Base-by-base conservation (phyloP, 2,113 vertebrate species). In the Engraulis encrasicolus region DNA sequence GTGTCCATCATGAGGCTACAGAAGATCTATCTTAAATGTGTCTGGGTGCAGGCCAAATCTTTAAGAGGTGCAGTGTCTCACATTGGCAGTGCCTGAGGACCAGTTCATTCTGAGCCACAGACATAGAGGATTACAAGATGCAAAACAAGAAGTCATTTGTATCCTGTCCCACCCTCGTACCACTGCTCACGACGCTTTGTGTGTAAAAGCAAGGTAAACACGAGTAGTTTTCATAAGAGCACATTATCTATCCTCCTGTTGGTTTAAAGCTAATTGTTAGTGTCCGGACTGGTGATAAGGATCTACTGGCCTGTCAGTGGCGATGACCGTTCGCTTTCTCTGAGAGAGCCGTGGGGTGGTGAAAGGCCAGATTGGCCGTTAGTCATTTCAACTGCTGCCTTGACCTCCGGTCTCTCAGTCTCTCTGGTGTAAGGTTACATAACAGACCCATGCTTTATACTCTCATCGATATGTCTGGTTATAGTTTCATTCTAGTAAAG, bases 201-300 rank as follows among this genome's bases (percentile, higher is more conserved):
- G 85, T 89, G 90, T 89, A 90, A 78, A 84, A 92, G 92, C 88
- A 93, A 94, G 92, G 90, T 91, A 86, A 88, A 87, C 91, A 88
- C 86, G 85, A 88, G 88, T 86, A 86, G 93, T 94, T 93, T 93
- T 89, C 85, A 90, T 89, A 93, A 91, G 82, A 19, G 84, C 40
- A 90, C 84, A 92, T 92, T 91, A 89, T 93, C 91, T 90, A 81
- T 87, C 80, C 89, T 89, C 88, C 89, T 93, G 93, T 93, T 93
- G 91, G 90, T 90, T 87, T 91, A 88, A 86, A 89, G 90, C 71
- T 90, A 85, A 92, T 88, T 88, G 89, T 88, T 88, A 86, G 86
- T 88, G 90, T 93, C 93, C 87, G 7, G n/a, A n/a, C n/a, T n/a
- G n/a, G 78, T 86, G 93, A 94, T 93, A 94, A 92, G 79, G 81